Conservation (phyloP, 2,888 invertebrate species). For the Orthonevra nobilis region DNA sequence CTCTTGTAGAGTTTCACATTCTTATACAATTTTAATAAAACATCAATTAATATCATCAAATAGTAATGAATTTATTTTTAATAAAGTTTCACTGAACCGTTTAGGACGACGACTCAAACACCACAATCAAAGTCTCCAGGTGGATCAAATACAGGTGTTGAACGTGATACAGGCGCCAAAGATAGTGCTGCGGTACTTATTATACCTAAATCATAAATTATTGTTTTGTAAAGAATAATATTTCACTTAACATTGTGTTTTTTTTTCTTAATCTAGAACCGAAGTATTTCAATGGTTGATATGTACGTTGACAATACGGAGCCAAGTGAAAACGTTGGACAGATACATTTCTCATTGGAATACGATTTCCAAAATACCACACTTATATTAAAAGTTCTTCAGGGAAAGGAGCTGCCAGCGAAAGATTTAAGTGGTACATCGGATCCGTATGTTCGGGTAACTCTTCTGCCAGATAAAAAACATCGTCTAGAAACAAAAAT, state of each 20-base stretch:
- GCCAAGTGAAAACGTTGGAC: conserved; percentile 95
- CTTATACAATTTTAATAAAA: background rate
- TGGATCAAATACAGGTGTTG: conserved; percentile 83
- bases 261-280: conserved; percentile 84
- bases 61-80: conserved; percentile 64
- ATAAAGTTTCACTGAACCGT: conserved; percentile 72
- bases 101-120: conserved; percentile 77
- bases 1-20: conserved; percentile 4
- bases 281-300: conserved; percentile 94
- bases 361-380: conserved; percentile 97
- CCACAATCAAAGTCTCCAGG: conserved; percentile 89
- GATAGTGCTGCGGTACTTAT: conserved; percentile 72
- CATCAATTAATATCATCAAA: too few relatives aligned
- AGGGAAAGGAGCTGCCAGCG: conserved; percentile 96
- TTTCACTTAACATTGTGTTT: conserved; percentile 1
- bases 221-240: background rate
- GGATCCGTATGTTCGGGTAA: conserved; percentile 94
- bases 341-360: conserved; percentile 95
- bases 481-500: conserved; percentile 96
- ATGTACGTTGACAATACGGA: conserved; percentile 97
- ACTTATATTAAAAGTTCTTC: conserved; percentile 92
- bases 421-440: conserved; percentile 96
- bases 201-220: background rate
- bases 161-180: conserved; percentile 73
- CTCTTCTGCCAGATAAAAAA: conserved; percentile 94